Base-by-base conservation (phyloP, 2,113 vertebrate species). In the Canis aureus region DNA sequence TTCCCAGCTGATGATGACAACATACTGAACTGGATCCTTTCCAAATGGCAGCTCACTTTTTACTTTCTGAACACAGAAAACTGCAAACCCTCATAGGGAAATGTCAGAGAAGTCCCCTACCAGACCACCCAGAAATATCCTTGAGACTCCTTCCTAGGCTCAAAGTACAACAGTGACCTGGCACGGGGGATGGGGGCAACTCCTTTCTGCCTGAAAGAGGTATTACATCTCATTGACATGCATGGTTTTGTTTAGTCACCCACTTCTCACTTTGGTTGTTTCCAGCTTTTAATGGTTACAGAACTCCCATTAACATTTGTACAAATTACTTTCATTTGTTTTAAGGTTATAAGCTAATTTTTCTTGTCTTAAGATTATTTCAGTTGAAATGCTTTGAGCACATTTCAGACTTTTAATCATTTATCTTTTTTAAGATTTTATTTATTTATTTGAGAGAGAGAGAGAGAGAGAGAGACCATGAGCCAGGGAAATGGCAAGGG, bases 301-400 rank as follows among this genome's bases (percentile, higher is more conserved):
- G 17, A 94, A 83, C 12, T 59, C 11, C 29, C 55, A 82, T 55
- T 78, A 95, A 74, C 43, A 62, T 87, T 59, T 91, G 9, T 64
- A 71, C 51, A 93, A 93, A 91, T 83, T 38, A 60, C 53, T 89
- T 64, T 96, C 29, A 59, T 94, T 92, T n/a, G 32, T 81, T 89
- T 86, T 94, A 93, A 89, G 51, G n/a, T 96, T 76, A 92, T 6
- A 89, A 85, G 73, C 43, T 94, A 60, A 89, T 92, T 92, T 78
- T 23, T 81, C 80, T 51, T 91, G n/a, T 66, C 57, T 83, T 59
- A 90, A 71, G 20, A 60, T 90, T 43, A 64, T 78, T 95, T 92
- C 69, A 94, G 32, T 66, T 71, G 88, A 86, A 89, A 93, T 87
- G 23, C 60, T 93, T 71, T 74, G 27, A 90, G 62, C 3, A 90